Evolutionary conservation across 2,113 vertebrate species (phyloP), one percentile per base, ranked within the genome.

Genomic region (Callocephalon fimbriatum): DNA sequence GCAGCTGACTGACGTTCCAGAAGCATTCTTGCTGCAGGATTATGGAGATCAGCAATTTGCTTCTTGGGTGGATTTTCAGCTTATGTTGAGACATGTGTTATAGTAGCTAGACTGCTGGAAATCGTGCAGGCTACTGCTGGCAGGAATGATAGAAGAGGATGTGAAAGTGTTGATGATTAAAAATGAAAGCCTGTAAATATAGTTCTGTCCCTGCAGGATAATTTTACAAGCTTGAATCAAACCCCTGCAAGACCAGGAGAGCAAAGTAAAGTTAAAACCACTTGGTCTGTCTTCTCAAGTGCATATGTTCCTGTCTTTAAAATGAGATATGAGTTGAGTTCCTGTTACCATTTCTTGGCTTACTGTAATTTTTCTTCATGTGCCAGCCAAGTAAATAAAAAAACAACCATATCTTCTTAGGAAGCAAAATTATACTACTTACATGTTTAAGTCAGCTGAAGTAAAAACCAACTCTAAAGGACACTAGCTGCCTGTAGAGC

Each of bases 21-120:
- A 50, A 91, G 59, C 59, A 88, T 48, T n/a, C 54, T 71, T 88
- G 50, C 68, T 84, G 68, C 47, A 63, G 86, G 91, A 92, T 86
- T 89, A 84, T 47, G 59, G 68, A 93, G 83, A 74, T 54, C n/a
- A 67, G 67, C 50, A 80, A 88, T 90, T 88, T 80, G 63, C n/a
- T 90, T 40, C 45, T 90, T 86, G 67, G 48, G n/a, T 76, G 71
- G 82, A 86, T 95, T 92, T 95, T 86, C 88, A 86, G 53, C 17
- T 95, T 62, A 38, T 45, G 45, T 75, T 26, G 78, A 82, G 38
- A 68, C 9, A 21, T 13, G 16, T 31, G 48, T 42, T 90, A 32
- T 2, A 76, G n/a, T 27, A 90, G 42, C 31, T 56, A 38, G 59
- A 58, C 27, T 32, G 42, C 50, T 95, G 76, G 72, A 53, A 92